These are phyloP conservation scores for Melanchra persicariae DNA, from an alignment of 2,888 invertebrate species.

Conservation along the genomic window DNA sequence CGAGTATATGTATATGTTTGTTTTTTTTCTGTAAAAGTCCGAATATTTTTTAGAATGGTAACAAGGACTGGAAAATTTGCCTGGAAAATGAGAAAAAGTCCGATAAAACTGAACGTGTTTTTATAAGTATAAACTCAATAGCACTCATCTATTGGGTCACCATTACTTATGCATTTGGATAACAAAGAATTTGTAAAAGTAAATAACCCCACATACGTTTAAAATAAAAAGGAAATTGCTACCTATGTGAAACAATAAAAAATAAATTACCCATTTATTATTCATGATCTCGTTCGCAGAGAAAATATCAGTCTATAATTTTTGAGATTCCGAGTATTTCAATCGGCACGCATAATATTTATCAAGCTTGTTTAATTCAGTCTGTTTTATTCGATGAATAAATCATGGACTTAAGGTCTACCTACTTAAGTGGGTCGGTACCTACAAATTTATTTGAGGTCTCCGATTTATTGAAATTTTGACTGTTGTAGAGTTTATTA, in stretches of 20 bases:
- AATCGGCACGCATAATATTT: conserved; percentile 4
- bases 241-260: conserved; percentile 11
- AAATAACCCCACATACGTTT: background rate
- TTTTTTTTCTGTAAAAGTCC: no score
- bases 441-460: background rate
- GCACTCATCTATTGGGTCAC: no score
- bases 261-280: background rate
- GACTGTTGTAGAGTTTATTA: background rate
- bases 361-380: conserved; percentile 3
- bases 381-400: conserved; percentile 18
- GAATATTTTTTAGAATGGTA: no score
- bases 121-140: no score
- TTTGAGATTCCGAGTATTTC: conserved; percentile 9
- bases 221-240: conserved; percentile 2
- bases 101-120: no score
- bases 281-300: background rate
- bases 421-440: background rate
- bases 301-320: background rate
- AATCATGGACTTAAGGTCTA: conserved; percentile 3
- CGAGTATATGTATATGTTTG: no score
- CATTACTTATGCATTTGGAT: no score
- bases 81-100: no score
- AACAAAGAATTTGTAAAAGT: background rate
- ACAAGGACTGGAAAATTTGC: no score
- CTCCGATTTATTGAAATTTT: background rate